Base-by-base conservation (phyloP, 30 jellyfish, hydroid and myxozoan species). In the Pelagia noctiluca region DNA sequence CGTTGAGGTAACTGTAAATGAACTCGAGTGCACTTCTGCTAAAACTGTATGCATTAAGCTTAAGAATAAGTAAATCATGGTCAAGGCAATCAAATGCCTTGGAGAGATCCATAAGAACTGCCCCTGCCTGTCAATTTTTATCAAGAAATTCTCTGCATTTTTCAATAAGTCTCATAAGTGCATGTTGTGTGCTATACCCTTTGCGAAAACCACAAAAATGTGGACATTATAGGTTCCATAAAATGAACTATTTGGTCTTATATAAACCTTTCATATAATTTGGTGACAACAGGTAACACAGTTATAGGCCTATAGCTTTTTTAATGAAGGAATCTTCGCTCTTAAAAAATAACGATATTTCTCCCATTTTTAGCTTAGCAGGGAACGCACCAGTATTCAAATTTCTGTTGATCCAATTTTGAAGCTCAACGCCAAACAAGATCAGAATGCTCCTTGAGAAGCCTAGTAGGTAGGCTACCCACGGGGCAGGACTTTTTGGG, bases 21-120 rank as follows among this genome's bases (percentile, higher is more conserved):
- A 68, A 30, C 26, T 31, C 18, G 5, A 68, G 81, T 30, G 81
- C 81, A 68, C 24, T 29, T 68, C n/a, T 68, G 26, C 63, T 32
- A 23, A 68, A 68, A 23, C 81, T 63, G 31, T 35, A 68, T 64
- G 77, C 77, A 64, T 64, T 47, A 50, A 64, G 57, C 77, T 64
- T 64, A 64, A 8, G 50, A 64, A 64, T 24, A 64, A 21, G 77
- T 64, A n/a, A n/a, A n/a, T n/a, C n/a, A n/a, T n/a, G n/a, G n/a
- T n/a, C 26, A 64, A 64, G 77, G 77, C 77, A 16, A n/a, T n/a
- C 12, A 24, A 47, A 64, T 64, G 77, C 77, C 54, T 64, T 64
- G 32, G 49, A 64, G 32, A 64, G 77, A 64, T 28, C 77, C 60
- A 64, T 64, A n/a, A n/a, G n/a, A n/a, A 64, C 26, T 21, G 77